These are phyloP conservation scores for Panopea generosa DNA, from an alignment of 2,888 invertebrate species.

Conservation along the genomic window DNA sequence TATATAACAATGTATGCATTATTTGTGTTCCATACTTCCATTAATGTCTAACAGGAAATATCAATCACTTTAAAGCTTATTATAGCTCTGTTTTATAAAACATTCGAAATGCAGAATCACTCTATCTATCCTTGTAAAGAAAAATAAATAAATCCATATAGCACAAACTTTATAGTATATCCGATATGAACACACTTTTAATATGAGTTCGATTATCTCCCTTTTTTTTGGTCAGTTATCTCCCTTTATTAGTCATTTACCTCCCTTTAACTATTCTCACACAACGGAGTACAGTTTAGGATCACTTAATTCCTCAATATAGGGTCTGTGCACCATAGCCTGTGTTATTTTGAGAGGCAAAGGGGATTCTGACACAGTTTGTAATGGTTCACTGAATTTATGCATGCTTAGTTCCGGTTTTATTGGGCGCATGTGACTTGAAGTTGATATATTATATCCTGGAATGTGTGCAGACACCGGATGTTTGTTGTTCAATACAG, in stretches of 20 bases:
- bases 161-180: constrained; percentile 2
- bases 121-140: too few relatives aligned
- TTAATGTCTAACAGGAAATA: too few relatives aligned
- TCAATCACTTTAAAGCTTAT: too few relatives aligned
- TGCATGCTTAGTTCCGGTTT: constrained; percentile 36
- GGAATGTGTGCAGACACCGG: constrained; percentile 34
- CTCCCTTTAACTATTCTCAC: constrained; percentile 35
- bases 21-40: too few relatives aligned
- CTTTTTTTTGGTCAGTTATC: not conserved
- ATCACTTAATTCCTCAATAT: constrained; percentile 61
- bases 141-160: not conserved
- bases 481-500: constrained; percentile 13
- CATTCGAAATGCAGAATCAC: too few relatives aligned
- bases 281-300: constrained; percentile 66
- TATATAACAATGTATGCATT: too few relatives aligned
- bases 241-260: too few relatives aligned
- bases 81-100: too few relatives aligned
- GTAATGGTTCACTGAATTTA: constrained; percentile 19
- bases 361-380: constrained; percentile 18
- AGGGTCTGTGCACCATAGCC: constrained; percentile 69
- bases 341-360: constrained; percentile 60
- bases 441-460: constrained; percentile 38
- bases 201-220: too few relatives aligned
- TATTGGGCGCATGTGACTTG: constrained; percentile 46
- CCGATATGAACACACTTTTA: constrained; percentile 2